Conservation (phyloP, 2,797 vertebrate species). For the Heterohyrax brucei region DNA sequence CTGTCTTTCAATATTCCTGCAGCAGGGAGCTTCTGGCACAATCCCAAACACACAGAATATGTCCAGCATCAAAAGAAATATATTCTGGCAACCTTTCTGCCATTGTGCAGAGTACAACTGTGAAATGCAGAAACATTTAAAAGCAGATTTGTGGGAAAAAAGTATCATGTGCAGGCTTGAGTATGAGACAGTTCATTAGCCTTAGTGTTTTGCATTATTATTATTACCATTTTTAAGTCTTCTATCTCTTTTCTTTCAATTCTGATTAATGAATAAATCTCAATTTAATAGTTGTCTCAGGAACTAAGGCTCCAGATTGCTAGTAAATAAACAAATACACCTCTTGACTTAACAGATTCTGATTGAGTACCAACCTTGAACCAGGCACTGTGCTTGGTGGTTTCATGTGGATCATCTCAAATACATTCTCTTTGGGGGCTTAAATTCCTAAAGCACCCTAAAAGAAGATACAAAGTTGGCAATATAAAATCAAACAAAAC, state of each 20-base stretch:
- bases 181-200: background rate
- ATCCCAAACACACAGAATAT: background rate
- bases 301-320: slow-evolving; percentile 49
- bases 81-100: background rate
- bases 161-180: background rate
- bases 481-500: no score
- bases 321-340: slow-evolving; percentile 5
- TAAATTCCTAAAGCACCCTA: background rate
- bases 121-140: background rate
- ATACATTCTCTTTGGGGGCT: background rate
- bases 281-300: slow-evolving; percentile 54
- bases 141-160: background rate
- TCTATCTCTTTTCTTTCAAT: slow-evolving; percentile 61
- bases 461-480: background rate
- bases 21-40: background rate
- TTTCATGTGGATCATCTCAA: background rate
- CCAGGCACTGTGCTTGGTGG: background rate
- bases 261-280: background rate
- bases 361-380: background rate
- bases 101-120: background rate
- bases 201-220: background rate
- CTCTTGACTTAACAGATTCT: background rate
- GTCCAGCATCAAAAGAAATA: slow-evolving; percentile 13
- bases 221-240: background rate
- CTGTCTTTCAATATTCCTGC: background rate